Conservation (phyloP, 2,888 invertebrate genomes). For the Diaphora mendica region DNA sequence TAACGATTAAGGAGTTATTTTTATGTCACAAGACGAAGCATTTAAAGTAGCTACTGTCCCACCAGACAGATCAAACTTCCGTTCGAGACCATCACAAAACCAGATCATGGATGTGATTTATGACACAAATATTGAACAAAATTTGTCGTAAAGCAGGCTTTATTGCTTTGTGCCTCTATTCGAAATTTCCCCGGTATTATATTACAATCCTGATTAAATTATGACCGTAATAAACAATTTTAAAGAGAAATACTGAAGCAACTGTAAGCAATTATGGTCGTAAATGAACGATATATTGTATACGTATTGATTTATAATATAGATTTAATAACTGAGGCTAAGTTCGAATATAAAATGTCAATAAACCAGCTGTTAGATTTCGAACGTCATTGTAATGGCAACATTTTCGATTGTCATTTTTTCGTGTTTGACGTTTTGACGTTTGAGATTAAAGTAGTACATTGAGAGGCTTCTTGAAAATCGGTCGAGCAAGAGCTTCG, state of each 20-base stretch:
- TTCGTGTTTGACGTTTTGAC: too few species aligned
- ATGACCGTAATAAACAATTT: constrained; percentile 66
- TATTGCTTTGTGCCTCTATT: constrained; percentile 64
- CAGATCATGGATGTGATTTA: constrained; percentile 74
- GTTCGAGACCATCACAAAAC: constrained; percentile 59
- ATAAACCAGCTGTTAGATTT: too few species aligned
- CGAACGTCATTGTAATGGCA: too few species aligned
- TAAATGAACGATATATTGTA: constrained; percentile 56
- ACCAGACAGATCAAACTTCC: constrained; percentile 63
- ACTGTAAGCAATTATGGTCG: constrained; percentile 64
- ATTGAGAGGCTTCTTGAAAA: too few species aligned
- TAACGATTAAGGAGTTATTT: constrained; percentile 60
- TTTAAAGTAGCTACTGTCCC: constrained; percentile 38
- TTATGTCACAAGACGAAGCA: constrained; percentile 49
- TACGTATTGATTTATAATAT: constrained; percentile 56
- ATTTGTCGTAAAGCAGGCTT: constrained; percentile 75
- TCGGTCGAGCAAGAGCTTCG: too few species aligned
- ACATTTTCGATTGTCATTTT: too few species aligned
- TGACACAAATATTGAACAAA: constrained; percentile 75
- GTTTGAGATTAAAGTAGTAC: too few species aligned
- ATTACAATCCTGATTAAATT: constrained; percentile 73
- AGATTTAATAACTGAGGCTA: constrained; percentile 41
- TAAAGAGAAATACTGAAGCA: constrained; percentile 64
- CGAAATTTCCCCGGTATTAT: constrained; percentile 63
- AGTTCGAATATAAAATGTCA: constrained; percentile 39